Base-by-base conservation (phyloP, 2,888 invertebrate genomes). In the Allygus modestus region DNA sequence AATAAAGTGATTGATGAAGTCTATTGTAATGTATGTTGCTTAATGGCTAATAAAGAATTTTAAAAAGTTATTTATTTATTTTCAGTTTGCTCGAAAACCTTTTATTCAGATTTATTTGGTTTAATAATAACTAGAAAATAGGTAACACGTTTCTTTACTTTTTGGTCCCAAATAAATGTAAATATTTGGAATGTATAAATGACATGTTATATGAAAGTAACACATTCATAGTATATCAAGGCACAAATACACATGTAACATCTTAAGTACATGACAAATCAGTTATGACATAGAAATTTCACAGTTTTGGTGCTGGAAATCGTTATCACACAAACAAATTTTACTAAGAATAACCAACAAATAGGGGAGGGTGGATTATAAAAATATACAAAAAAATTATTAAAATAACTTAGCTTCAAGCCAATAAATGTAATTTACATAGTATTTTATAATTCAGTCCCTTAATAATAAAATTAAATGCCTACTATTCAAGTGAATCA, bases 151-250 rank as follows among this genome's bases (percentile, higher is more conserved):
- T 37, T 71, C 26, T 23, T 20, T 12, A 41, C 4, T 71, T 37
- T 71, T 71, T 71, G 71, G 71, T 71, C 71, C 71, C 71, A 71
- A 71, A 71, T 28, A 69, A 69, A 69, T 69, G 69, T 31, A 69
- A 71, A 41, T 71, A 41, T 71, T 41, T 71, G 71, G 71, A 71
- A 71, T 71, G 71, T 71, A 41, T 71, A 41, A 37, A 71, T 54
- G 20, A 65, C 65, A 28, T 31, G 65, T 65, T 15, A 65, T 65
- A 65, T 11, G 28, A 65, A 65, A 54, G 54, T 54, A 1, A 65
- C 28, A 65, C 65, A 65, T 65, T 65, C 15, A n/a, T 54, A 54
- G 1, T 4, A 71, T 33, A 20, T 41, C 71, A 71, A 71, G 71
- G 71, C 71, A 71, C 71, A 71, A 41, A 71, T 71, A 71, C 41